phyloP scores from a whole-genome alignment of 1,140 invertebrate genomes.

The Rhagoletis pomonella region DNA sequence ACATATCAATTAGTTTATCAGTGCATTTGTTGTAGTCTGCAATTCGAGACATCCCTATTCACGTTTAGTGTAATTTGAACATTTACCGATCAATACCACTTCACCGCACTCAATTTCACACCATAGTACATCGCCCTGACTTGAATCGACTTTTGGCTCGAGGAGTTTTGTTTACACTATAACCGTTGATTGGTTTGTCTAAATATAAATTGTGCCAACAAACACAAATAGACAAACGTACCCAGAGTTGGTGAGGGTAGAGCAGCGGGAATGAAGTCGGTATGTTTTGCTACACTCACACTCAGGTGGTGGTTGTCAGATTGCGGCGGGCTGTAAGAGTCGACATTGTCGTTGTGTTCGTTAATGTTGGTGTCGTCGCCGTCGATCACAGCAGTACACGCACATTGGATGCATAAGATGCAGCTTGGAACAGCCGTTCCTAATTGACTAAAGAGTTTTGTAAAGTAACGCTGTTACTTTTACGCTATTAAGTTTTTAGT shows the following conservation, averaged over 20 bases:
- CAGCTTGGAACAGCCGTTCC: too few relatives aligned
- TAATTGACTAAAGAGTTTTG: too few relatives aligned
- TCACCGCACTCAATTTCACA: background rate
- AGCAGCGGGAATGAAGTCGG: too few relatives aligned
- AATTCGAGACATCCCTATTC: background rate
- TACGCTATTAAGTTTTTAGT: too few relatives aligned
- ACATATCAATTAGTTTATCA: background rate
- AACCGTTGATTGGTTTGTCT: slow-evolving; percentile 38
- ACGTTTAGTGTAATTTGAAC: too few relatives aligned
- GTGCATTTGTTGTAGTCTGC: background rate
- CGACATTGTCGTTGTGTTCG: too few relatives aligned
- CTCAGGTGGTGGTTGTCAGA: slow-evolving; percentile 19
- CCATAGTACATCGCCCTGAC: background rate
- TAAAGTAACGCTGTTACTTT: too few relatives aligned
- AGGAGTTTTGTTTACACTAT: slow-evolving; percentile 24
- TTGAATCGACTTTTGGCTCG: background rate
- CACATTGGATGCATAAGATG: too few relatives aligned
- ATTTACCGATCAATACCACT: too few relatives aligned
- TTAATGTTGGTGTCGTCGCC: background rate
- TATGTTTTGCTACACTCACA: background rate
- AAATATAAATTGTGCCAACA: slow-evolving; percentile 18
- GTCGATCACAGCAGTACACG: background rate
- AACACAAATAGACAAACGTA: slow-evolving; percentile 3
- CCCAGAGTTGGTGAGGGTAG: background rate
- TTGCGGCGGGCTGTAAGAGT: too few relatives aligned